These are phyloP conservation scores for Coregonus sp. DNA, from an alignment of 2,797 vertebrate genomes.

Conservation along the genomic window DNA sequence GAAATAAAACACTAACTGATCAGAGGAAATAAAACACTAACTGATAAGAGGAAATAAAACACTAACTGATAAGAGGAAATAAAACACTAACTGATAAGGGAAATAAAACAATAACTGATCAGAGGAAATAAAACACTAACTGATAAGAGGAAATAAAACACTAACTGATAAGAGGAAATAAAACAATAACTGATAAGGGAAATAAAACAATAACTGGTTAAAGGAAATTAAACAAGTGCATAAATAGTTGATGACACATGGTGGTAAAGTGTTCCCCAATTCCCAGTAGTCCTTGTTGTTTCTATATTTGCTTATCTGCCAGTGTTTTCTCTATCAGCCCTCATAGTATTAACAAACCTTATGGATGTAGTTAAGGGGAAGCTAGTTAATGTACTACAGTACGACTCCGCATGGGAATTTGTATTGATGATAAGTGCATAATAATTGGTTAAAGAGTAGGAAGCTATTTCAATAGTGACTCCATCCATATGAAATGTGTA, in stretches of 20 bases:
- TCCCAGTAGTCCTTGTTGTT: not conserved
- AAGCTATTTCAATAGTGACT: not conserved
- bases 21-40: no score
- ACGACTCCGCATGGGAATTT: not conserved
- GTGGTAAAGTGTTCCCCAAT: not conserved
- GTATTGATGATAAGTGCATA: conserved; percentile 13
- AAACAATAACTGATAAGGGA: not conserved
- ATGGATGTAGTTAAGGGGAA: not conserved
- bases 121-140: no score
- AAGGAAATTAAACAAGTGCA: not conserved
- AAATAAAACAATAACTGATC: no score
- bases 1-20: no score
- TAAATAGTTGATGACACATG: not conserved
- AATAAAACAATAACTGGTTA: not conserved
- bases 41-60: no score
- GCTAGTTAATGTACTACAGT: not conserved
- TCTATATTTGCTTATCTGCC: not conserved
- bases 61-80: no score
- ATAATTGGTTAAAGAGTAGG: conserved; percentile 1
- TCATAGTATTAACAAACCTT: not conserved
- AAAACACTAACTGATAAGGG: no score
- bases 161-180: not conserved
- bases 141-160: no score
- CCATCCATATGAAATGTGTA: conserved; percentile 15
- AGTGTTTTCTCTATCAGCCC: not conserved